Base-by-base conservation (phyloP, 2,797 vertebrate species). In the Astyanax mexicanus region DNA sequence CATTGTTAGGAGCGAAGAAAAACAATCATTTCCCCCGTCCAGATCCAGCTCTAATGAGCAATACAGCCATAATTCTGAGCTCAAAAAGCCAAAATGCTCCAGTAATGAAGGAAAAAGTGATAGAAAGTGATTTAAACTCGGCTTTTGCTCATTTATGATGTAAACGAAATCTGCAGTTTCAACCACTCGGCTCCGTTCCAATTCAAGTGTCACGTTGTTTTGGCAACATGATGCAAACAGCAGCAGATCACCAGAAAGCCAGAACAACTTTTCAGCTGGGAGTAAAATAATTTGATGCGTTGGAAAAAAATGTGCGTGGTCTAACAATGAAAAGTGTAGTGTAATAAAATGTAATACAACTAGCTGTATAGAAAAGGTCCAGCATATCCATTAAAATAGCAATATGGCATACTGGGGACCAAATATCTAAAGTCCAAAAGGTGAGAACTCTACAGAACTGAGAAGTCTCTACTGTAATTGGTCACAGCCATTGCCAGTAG, bases 161-260 rank as follows among this genome's bases (percentile, higher is more conserved):
- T 40, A 65, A 27, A 65, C 44, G 44, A 42, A 27, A 45, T 5
- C 11, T n/a, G 25, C 17, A 27, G n/a, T 47, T 67, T 51, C 64
- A 15, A 4, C 35, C 58, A 23, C n/a, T 13, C 23, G 6, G 23
- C 12, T 6, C 13, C 3, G 3, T 21, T 23, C 6, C 1, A 47
- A 51, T 0, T 38, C 37, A 37, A 32, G 10, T 21, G 17, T 38
- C 37, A 37, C 1, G 32, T 11, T 15, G 25, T 47, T 54, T 62
- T 21, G 69, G 64, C 54, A 73, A 61, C 62, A 68, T 73, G 69
- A 73, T 78, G 70, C 70, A 78, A 73, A 66, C 62, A 61, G 25
- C 38, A 68, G 32, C 9, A 19, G 13, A 25, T 19, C 38, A 1
- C 40, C 3, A 40, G 42, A 58, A 67, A 66, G 40, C 69, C 27